phyloP scores from a whole-genome alignment of 2,797 vertebrate species.

The Danio choprae region DNA sequence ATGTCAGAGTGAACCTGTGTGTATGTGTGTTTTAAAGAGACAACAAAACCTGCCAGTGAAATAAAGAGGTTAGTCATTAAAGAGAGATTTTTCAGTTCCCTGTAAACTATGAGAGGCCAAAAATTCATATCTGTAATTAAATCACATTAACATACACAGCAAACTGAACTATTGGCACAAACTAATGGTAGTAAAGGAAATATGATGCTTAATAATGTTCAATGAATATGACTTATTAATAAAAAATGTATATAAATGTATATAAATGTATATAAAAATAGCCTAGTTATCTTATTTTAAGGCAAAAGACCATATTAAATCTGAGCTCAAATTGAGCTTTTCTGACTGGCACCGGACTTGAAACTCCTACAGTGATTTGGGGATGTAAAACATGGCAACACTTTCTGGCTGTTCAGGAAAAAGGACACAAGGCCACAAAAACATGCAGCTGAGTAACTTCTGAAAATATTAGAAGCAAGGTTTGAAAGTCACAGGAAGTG shows the following conservation, averaged over 20 bases:
- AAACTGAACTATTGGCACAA: background rate
- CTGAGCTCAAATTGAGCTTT: too few relatives aligned
- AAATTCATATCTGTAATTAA: background rate
- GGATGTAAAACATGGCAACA: background rate
- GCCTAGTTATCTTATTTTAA: too few relatives aligned
- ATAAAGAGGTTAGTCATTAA: background rate
- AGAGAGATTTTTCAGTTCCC: background rate
- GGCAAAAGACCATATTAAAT: too few relatives aligned
- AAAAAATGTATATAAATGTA: background rate
- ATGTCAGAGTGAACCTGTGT: conserved; percentile 24
- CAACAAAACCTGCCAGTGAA: background rate
- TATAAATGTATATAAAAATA: too few relatives aligned
- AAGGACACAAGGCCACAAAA: background rate
- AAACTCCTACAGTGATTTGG: background rate
- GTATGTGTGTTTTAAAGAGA: background rate
- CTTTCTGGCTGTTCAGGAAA: background rate
- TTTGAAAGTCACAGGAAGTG: background rate
- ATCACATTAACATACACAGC: background rate
- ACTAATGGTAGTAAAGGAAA: background rate
- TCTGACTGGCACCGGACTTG: background rate
- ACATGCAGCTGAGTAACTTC: background rate
- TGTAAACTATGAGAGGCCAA: background rate
- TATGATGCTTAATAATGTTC: background rate
- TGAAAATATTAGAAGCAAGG: background rate
- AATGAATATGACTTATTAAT: background rate